A percentile compares a stretch with the other conserved stretches of the same genome.
These are phyloP conservation scores for Chymomyza caudatula DNA, from an alignment of 2,888 invertebrate species.

Conservation along the genomic window DNA sequence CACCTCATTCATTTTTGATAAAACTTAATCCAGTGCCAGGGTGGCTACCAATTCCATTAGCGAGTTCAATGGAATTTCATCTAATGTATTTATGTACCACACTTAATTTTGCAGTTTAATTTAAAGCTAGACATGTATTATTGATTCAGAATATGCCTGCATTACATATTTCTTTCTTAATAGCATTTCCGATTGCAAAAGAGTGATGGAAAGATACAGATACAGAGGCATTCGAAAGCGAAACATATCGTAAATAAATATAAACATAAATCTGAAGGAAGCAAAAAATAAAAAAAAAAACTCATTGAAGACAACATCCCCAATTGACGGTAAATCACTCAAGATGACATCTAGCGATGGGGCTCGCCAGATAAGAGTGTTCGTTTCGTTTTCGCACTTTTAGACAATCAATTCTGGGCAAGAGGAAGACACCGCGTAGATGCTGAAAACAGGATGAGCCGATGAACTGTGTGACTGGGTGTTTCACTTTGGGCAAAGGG, in stretches of 20 bases:
- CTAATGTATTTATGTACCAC: conserved; percentile 26
- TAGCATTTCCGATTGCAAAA: conserved; percentile 41
- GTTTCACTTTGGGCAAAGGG: conserved; percentile 19
- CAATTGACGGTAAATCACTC: conserved; percentile 77
- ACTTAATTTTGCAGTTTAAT: conserved; percentile 44
- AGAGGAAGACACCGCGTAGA: conserved; percentile 37
- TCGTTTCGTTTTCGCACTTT: conserved; percentile 75
- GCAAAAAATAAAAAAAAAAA: conserved; percentile 23
- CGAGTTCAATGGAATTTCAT: not conserved
- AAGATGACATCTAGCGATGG: conserved; percentile 76
- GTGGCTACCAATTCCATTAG: not conserved
- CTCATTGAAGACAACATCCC: conserved; percentile 72
- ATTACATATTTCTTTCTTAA: conserved; percentile 28
- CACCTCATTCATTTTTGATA: too few species aligned
- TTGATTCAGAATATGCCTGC: conserved; percentile 53
- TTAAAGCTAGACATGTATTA: conserved; percentile 56
- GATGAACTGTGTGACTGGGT: not conserved
- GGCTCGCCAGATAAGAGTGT: conserved; percentile 68
- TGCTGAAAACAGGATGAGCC: conserved; percentile 27
- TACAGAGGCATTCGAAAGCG: conserved; percentile 31
- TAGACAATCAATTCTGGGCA: conserved; percentile 58
- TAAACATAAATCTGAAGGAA: conserved; percentile 63
- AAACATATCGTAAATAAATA: conserved; percentile 67
- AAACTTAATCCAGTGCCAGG: too few species aligned
- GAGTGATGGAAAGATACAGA: conserved; percentile 49